Base-by-base conservation (phyloP, 2,113 vertebrate genomes). In the Otolemur garnettii region DNA sequence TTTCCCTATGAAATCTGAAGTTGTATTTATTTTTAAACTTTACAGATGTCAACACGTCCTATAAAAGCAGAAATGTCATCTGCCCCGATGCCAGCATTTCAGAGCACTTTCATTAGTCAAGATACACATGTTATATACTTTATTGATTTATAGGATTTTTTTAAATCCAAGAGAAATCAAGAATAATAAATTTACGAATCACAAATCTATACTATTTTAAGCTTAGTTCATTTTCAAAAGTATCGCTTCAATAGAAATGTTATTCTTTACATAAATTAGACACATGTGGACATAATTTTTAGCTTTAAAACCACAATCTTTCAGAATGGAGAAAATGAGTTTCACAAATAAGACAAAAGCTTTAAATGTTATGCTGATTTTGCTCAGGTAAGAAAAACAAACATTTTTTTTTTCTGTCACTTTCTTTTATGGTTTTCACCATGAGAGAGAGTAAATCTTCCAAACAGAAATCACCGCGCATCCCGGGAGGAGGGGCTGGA, bases 371-470 rank as follows among this genome's bases (percentile, higher is more conserved):
- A 68, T 53, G 19, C 11, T 93, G 55, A 24, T 92, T 66, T 90
- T 78, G 1, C 45, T 93, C 15, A 81, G 60, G 22, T 68, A 24
- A 89, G 12, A 50, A 92, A 93, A 92, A 72, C 4, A 80, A 57
- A 64, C 4, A 9, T 60, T 59, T 59, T 59, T 59, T 28, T 35
- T 8, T 75, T 94, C 57, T 28, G 21, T 38, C 35, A 59, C 12
- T 69, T 53, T 77, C 33, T 87, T 26, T 78, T 50, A 62, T 87
- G 1, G 0, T 69, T 95, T 94, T 78, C 42, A 84, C 59, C 17
- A 82, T 17, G 24, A 64, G 22, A 77, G n/a, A 96, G 94, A 93
- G 14, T 64, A 59, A 86, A 59, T 89, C 91, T 93, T 95, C 22
- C 19, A 72, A 95, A 85, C 22, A 72, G 80, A 96, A 94, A 75